These are phyloP conservation scores for Tenthredo scrophulariae DNA, from an alignment of 2,888 invertebrate species.

Conservation along the genomic window DNA sequence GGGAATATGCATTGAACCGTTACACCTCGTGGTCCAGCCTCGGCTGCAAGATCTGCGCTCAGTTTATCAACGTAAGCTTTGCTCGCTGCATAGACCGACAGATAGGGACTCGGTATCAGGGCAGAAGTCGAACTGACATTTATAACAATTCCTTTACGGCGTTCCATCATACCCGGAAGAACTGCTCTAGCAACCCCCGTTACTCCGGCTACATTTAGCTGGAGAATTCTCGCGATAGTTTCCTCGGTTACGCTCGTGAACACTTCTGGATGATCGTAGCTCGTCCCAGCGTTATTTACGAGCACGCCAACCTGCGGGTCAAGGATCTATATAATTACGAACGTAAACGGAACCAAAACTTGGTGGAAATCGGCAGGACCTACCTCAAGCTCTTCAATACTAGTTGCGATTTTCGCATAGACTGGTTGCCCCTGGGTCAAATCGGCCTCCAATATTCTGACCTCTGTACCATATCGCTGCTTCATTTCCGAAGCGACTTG, in stretches of 20 bases:
- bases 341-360: neutral
- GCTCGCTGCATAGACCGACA: conserved; percentile 92
- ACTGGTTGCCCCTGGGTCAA: conserved; percentile 87
- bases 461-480: conserved; percentile 86
- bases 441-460: conserved; percentile 90
- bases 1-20: conserved; percentile 91
- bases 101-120: conserved; percentile 88
- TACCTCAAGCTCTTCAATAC: conserved; percentile 81
- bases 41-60: conserved; percentile 87
- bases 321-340: neutral
- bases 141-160: conserved; percentile 91
- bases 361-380: neutral
- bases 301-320: conserved; percentile 71
- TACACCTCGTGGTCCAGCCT: conserved; percentile 87
- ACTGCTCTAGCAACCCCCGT: conserved; percentile 83
- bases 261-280: conserved; percentile 82
- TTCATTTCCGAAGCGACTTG: conserved; percentile 87
- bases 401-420: conserved; percentile 86
- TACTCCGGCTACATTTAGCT: conserved; percentile 80
- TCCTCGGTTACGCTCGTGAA: conserved; percentile 76
- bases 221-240: conserved; percentile 71
- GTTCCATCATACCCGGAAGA: conserved; percentile 90
- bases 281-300: conserved; percentile 86
- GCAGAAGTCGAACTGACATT: conserved; percentile 94
- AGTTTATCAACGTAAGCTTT: conserved; percentile 94